Evolutionary conservation across 2,797 vertebrate genomes (phyloP).

Genomic region (Xyrichtys novacula): DNA sequence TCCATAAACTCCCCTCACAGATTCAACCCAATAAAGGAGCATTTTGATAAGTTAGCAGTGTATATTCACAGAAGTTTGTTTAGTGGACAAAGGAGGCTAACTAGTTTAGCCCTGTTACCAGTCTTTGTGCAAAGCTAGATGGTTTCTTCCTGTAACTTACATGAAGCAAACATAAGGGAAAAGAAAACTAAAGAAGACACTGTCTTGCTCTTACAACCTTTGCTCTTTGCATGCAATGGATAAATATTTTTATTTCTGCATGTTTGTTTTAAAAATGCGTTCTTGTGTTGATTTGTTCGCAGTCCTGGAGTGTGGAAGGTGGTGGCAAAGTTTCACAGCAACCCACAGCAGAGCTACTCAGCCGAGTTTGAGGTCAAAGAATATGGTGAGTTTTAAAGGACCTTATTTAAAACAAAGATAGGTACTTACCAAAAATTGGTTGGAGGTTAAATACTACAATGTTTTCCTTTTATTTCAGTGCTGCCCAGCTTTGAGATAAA

Average conservation of each 20-base stretch:
- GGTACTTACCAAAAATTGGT: neutral
- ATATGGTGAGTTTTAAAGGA: constrained; percentile 80
- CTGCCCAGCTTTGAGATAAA: constrained; percentile 82
- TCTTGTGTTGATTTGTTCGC: constrained; percentile 10
- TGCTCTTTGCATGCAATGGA: no score
- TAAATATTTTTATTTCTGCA: neutral
- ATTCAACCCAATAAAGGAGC: no score
- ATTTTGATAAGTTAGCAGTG: no score
- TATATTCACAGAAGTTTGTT: no score
- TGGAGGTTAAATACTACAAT: neutral
- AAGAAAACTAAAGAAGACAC: no score
- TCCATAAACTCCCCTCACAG: no score
- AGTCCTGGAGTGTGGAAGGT: constrained; percentile 88
- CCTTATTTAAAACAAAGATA: neutral
- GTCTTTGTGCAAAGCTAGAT: no score
- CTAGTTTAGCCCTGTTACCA: no score
- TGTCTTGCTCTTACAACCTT: no score
- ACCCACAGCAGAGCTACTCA: constrained; percentile 76
- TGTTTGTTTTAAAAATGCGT: neutral
- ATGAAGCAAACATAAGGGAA: no score
- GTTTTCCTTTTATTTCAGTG: constrained; percentile 58
- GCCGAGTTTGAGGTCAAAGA: constrained; percentile 91
- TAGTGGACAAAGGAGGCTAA: no score
- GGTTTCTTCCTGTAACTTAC: no score
- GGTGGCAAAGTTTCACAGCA: constrained; percentile 76